These are phyloP conservation scores for Nymphalis c-album DNA, from an alignment of 2,888 invertebrate genomes.

Conservation along the genomic window DNA sequence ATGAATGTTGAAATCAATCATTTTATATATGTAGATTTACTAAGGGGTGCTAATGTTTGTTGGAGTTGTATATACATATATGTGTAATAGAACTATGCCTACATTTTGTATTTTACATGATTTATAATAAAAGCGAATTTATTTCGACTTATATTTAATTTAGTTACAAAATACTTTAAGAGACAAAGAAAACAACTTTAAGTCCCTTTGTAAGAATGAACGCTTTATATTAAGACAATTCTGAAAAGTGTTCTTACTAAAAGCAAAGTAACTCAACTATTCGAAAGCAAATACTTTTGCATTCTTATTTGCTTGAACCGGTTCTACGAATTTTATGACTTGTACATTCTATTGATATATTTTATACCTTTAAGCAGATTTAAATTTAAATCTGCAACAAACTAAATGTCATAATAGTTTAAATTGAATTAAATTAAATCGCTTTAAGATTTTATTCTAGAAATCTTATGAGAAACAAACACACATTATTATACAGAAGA, in stretches of 20 bases:
- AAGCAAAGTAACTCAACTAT: slow-evolving; percentile 30
- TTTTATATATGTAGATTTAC: too few species aligned
- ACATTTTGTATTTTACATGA: too few species aligned
- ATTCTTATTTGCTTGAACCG: slow-evolving; percentile 21
- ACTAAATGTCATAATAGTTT: too few species aligned
- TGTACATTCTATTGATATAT: too few species aligned
- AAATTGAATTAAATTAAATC: too few species aligned
- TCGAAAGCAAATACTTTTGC: slow-evolving; percentile 23
- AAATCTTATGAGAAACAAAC: too few species aligned
- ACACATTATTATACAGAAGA: too few species aligned
- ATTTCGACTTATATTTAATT: background rate
- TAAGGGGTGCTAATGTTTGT: too few species aligned
- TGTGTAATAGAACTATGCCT: too few species aligned
- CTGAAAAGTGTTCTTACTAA: slow-evolving; percentile 24
- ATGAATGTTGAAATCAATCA: too few species aligned
- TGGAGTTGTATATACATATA: too few species aligned
- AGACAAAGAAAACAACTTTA: slow-evolving; percentile 17
- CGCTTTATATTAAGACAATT: slow-evolving; percentile 32
- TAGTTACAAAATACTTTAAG: slow-evolving; percentile 8
- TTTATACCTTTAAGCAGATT: slow-evolving; percentile 11
- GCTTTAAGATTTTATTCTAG: too few species aligned
- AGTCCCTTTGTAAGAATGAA: slow-evolving; percentile 28
- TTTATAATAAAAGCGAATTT: background rate
- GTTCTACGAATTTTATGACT: slow-evolving; percentile 19
- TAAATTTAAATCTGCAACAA: slow-evolving; percentile 3